These are phyloP conservation scores for Amia ocellicauda DNA, from an alignment of 2,113 vertebrate species.

Conservation along the genomic window DNA sequence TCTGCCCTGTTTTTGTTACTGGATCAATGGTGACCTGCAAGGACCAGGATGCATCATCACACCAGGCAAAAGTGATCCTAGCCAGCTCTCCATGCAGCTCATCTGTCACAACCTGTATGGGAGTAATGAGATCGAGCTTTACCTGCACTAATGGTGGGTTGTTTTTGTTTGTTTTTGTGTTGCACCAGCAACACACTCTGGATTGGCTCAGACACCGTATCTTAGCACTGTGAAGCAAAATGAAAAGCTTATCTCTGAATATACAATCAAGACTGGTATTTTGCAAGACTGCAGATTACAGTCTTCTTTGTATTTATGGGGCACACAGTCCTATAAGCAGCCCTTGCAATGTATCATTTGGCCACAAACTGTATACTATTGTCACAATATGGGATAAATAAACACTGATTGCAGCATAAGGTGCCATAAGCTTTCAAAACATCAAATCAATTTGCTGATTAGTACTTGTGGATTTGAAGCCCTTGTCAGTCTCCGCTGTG, in stretches of 20 bases:
- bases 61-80: too few relatives aligned
- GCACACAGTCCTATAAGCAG: not conserved
- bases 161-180: too few relatives aligned
- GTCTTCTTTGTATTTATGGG: not conserved
- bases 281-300: not conserved
- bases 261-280: not conserved
- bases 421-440: slow-evolving; percentile 18
- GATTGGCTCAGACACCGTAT: not conserved
- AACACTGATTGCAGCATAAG: slow-evolving; percentile 27
- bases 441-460: slow-evolving; percentile 40
- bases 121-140: too few relatives aligned
- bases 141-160: too few relatives aligned
- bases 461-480: slow-evolving; percentile 26
- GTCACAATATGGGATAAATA: slow-evolving; percentile 13
- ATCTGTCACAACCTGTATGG: too few relatives aligned
- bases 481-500: slow-evolving; percentile 8
- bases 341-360: slow-evolving; percentile 13
- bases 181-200: not conserved
- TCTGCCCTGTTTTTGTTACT: too few relatives aligned
- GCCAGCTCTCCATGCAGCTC: too few relatives aligned
- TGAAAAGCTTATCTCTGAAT: not conserved
- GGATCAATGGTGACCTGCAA: too few relatives aligned
- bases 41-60: too few relatives aligned
- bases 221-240: not conserved
- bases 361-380: slow-evolving; percentile 17